phyloP scores from a whole-genome alignment of 2,113 vertebrate genomes.

The human (Homo sapiens) region DNA sequence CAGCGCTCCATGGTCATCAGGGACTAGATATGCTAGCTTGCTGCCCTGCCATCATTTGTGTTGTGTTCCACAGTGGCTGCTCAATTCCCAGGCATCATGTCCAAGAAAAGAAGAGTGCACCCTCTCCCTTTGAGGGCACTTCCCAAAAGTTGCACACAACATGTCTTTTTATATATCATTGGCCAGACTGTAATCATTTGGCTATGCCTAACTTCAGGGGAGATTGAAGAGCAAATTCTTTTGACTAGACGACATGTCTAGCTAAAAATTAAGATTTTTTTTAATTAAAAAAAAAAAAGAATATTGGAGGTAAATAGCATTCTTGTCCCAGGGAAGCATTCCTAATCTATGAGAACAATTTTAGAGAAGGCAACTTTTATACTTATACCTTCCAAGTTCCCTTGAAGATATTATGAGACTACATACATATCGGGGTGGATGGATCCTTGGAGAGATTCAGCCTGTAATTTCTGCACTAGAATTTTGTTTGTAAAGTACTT shows the following conservation, averaged over 20 bases:
- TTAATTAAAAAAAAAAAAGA: neutral
- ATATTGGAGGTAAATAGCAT: neutral
- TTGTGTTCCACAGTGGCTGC: neutral
- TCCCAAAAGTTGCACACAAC: neutral
- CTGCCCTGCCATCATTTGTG: neutral
- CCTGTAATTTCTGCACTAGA: neutral
- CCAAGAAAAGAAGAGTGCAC: neutral
- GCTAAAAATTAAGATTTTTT: neutral
- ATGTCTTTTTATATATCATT: neutral
- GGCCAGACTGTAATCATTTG: neutral
- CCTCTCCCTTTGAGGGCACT: neutral
- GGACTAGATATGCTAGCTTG: neutral
- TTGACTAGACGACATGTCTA: neutral
- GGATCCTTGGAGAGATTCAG: neutral
- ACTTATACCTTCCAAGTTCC: conserved; percentile 3
- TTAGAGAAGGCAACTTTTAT: neutral
- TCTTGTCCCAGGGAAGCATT: neutral
- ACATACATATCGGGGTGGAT: neutral
- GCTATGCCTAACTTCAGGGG: neutral
- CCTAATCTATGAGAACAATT: neutral
- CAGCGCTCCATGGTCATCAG: neutral
- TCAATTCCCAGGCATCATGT: neutral
- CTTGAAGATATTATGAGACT: neutral
- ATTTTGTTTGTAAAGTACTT: neutral
- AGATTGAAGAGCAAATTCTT: neutral